Percentiles rank a stretch among this genome's conserved stretches.
These are phyloP conservation scores for Cantharis nigra DNA, from an alignment of 2,888 invertebrate species.

Conservation along the genomic window DNA sequence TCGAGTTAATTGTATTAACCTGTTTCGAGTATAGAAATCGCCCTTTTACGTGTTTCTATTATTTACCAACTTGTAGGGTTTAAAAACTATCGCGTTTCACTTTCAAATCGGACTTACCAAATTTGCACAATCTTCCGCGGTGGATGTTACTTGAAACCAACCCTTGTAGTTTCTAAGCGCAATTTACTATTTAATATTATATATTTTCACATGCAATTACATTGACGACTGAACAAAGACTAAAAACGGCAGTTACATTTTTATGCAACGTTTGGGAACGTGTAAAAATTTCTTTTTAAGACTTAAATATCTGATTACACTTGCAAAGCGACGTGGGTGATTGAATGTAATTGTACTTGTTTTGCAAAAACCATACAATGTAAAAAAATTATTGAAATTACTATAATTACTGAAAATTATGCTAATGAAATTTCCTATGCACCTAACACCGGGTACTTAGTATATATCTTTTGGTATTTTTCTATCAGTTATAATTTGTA, in stretches of 20 bases:
- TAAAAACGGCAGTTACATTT: not conserved
- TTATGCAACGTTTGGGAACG: not conserved
- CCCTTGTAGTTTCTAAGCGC: not conserved
- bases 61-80: not conserved
- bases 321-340: not conserved
- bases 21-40: not conserved
- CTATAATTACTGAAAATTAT: not conserved
- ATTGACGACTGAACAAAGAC: not conserved
- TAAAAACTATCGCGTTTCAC: not conserved
- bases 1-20: conserved; percentile 13
- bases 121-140: not conserved
- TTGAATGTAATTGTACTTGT: not conserved
- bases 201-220: not conserved
- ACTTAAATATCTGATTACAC: not conserved
- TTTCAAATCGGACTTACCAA: not conserved
- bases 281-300: not conserved
- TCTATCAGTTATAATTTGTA: not conserved
- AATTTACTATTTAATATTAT: not conserved
- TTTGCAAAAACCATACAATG: not conserved
- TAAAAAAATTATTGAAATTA: not conserved
- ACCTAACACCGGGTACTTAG: not conserved
- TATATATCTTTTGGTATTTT: not conserved
- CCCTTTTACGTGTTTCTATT: not conserved
- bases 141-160: not conserved
- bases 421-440: not conserved